These are phyloP conservation scores for Okapia johnstoni DNA, from an alignment of 2,113 vertebrate genomes.

Conservation along the genomic window DNA sequence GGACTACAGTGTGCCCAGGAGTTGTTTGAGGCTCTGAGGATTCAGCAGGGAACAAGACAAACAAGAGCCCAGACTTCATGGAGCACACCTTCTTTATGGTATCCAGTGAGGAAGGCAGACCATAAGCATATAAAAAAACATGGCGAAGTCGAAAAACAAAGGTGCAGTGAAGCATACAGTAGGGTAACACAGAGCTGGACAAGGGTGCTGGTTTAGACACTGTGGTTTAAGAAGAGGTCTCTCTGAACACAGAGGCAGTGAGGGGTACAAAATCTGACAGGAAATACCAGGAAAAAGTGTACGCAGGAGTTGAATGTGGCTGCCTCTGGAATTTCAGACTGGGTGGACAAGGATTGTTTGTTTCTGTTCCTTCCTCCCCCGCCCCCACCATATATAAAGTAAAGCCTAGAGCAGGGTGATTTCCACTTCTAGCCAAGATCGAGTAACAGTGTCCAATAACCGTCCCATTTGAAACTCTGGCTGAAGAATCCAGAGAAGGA, in stretches of 20 bases:
- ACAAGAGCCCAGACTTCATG: background rate
- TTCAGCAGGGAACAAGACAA: background rate
- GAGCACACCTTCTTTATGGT: background rate
- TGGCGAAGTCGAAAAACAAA: fast-evolving
- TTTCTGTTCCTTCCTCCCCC: background rate
- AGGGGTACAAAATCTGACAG: background rate
- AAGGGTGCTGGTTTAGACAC: too few species aligned
- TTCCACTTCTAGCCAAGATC: background rate
- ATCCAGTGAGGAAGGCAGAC: background rate
- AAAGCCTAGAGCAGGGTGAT: background rate
- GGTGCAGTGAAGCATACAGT: background rate
- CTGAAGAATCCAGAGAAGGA: background rate
- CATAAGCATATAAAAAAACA: background rate
- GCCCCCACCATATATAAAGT: background rate
- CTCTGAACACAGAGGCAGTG: fast-evolving
- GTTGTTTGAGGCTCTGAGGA: background rate
- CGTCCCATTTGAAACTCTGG: background rate
- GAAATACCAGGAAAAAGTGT: background rate
- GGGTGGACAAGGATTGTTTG: background rate
- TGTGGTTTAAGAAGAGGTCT: background rate
- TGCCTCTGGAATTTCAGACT: background rate
- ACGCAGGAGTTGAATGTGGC: background rate
- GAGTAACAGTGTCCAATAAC: background rate
- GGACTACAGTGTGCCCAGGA: background rate
- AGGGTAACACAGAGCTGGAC: background rate